Conservation (phyloP, 2,888 invertebrate genomes). For the Folsomia manolachei region DNA sequence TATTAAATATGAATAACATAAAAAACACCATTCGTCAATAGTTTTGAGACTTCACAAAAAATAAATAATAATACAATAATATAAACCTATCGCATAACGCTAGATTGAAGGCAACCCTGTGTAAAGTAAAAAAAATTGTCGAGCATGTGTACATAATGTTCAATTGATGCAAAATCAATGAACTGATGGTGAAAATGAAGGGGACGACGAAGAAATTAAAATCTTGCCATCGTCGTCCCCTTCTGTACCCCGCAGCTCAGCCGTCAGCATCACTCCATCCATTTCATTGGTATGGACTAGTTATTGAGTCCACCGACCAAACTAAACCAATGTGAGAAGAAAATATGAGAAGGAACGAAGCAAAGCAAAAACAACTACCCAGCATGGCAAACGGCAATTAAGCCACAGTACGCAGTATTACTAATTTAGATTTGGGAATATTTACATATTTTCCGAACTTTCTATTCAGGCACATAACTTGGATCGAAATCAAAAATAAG, state of each 20-base stretch:
- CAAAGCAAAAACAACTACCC: background rate
- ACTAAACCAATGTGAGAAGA: too few species aligned
- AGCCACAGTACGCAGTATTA: too few species aligned
- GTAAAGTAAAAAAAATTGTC: too few species aligned
- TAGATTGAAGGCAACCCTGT: too few species aligned
- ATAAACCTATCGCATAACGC: too few species aligned
- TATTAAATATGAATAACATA: too few species aligned
- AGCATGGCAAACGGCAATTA: slow-evolving; percentile 51
- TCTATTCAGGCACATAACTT: background rate
- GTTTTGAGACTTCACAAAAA: too few species aligned
- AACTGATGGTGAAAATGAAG: slow-evolving; percentile 24
- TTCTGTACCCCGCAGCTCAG: background rate
- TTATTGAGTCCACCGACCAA: background rate
- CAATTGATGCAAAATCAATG: slow-evolving; percentile 34
- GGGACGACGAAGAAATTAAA: slow-evolving; percentile 38
- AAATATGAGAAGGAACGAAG: background rate
- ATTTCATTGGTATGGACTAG: background rate
- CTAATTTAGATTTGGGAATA: slow-evolving; percentile 40
- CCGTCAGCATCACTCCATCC: background rate
- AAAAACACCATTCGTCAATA: too few species aligned
- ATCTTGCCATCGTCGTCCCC: slow-evolving; percentile 21
- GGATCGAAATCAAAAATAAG: slow-evolving; percentile 5
- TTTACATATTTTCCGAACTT: slow-evolving; percentile 48
- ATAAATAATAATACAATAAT: too few species aligned
- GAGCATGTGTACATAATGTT: background rate